Conservation (phyloP, 1,140 invertebrate species). For the Apis laboriosa region DNA sequence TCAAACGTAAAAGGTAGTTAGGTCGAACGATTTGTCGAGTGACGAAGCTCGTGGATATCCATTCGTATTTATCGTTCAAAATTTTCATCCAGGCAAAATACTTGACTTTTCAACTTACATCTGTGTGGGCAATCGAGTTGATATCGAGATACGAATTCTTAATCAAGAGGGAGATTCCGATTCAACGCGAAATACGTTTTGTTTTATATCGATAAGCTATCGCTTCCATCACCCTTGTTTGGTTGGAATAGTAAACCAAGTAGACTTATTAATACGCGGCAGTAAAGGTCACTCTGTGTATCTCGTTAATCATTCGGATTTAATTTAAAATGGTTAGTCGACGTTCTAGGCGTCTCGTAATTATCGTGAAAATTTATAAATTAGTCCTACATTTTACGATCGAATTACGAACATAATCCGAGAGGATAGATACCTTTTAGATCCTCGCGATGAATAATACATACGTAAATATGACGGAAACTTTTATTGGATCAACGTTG, state of each 20-base stretch:
- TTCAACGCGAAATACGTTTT: slow-evolving; percentile 35
- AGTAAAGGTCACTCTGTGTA: slow-evolving; percentile 44
- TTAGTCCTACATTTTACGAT: slow-evolving; percentile 18
- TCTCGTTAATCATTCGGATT: slow-evolving; percentile 49
- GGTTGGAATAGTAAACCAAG: slow-evolving; percentile 16
- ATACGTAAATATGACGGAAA: background rate
- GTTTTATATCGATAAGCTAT: slow-evolving; percentile 51
- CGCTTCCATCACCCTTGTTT: slow-evolving; percentile 56
- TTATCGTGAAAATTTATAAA: slow-evolving; percentile 10
- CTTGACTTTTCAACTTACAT: background rate
- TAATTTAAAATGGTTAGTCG: slow-evolving; percentile 14
- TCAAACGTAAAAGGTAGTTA: background rate
- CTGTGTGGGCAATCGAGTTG: too few relatives aligned
- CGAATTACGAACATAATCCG: background rate
- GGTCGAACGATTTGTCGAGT: slow-evolving; percentile 27
- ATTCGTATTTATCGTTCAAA: background rate
- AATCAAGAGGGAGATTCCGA: slow-evolving; percentile 10
- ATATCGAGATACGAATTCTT: background rate
- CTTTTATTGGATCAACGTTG: slow-evolving; percentile 10
- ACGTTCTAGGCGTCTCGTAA: slow-evolving; percentile 5
- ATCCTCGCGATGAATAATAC: background rate
- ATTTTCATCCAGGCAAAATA: background rate
- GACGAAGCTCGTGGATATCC: slow-evolving; percentile 4
- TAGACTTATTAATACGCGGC: slow-evolving; percentile 52
- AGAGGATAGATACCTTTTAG: background rate